Conservation (phyloP, 2,888 invertebrate species). For the Drosophila borborema region DNA sequence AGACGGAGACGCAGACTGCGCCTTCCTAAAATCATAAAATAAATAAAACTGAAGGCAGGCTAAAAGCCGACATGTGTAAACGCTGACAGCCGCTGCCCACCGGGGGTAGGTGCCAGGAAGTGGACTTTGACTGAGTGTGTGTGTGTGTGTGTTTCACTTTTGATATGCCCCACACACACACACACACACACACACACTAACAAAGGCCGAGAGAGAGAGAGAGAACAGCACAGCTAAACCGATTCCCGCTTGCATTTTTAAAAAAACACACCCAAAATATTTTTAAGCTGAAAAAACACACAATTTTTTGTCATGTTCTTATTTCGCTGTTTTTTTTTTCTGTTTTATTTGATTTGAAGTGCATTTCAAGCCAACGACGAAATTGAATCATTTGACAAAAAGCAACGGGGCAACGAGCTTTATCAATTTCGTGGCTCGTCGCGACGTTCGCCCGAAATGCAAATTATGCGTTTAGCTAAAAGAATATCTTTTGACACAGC, state of each 20-base stretch:
- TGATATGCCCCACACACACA: conserved; percentile 23
- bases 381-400: conserved; percentile 81
- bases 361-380: conserved; percentile 71
- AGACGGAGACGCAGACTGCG: conserved; percentile 41
- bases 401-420: conserved; percentile 51
- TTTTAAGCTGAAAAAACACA: conserved; percentile 48
- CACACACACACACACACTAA: background rate
- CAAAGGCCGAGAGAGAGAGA: background rate
- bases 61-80: conserved; percentile 71
- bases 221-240: conserved; percentile 7
- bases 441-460: conserved; percentile 57
- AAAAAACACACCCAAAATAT: conserved; percentile 53
- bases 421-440: conserved; percentile 53
- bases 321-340: conserved; percentile 16
- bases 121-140: conserved; percentile 7
- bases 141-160: conserved; percentile 34
- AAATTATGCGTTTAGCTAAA: conserved; percentile 75
- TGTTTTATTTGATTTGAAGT: conserved; percentile 37
- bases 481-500: conserved; percentile 38
- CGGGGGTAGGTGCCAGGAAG: conserved; percentile 25
- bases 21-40: conserved; percentile 64
- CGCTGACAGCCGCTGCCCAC: conserved; percentile 48
- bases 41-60: conserved; percentile 48
- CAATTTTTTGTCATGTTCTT: background rate
- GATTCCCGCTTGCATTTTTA: conserved; percentile 43